Conservation (phyloP, 30 jellyfish, hydroid and myxozoan genomes). For the Mastigias papua region DNA sequence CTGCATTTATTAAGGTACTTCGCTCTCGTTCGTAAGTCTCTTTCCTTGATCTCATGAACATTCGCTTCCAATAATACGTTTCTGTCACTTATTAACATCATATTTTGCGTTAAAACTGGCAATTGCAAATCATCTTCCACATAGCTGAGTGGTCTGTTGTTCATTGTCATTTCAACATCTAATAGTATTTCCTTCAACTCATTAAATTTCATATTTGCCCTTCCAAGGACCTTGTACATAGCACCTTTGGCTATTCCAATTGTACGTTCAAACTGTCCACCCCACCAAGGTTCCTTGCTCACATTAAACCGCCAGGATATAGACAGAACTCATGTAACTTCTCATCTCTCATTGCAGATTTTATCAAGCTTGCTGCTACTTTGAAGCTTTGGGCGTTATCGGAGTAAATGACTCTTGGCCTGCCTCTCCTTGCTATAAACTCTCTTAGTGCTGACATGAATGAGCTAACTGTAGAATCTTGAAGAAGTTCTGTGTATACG, state of each 20-base stretch:
- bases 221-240: conserved; percentile 71
- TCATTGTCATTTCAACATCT: too few relatives aligned
- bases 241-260: conserved; percentile 45
- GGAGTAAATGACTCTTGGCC: too few relatives aligned
- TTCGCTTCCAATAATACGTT: too few relatives aligned
- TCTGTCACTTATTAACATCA: too few relatives aligned
- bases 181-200: too few relatives aligned
- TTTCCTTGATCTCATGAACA: too few relatives aligned
- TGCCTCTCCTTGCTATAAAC: conserved; percentile 69
- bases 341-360: conserved; percentile 40
- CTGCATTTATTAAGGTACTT: too few relatives aligned
- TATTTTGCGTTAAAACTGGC: too few relatives aligned
- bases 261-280: conserved; percentile 69
- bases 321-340: conserved; percentile 12
- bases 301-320: conserved; percentile 71
- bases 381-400: conserved; percentile 37
- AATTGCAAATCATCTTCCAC: too few relatives aligned
- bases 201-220: too few relatives aligned
- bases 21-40: too few relatives aligned
- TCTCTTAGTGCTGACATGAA: conserved; percentile 34
- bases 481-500: conserved; percentile 44
- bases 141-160: too few relatives aligned
- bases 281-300: conserved; percentile 81
- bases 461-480: conserved; percentile 39
- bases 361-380: conserved; percentile 61